Base-by-base conservation (phyloP, 2,113 vertebrate genomes). In the Dasyprocta punctata region DNA sequence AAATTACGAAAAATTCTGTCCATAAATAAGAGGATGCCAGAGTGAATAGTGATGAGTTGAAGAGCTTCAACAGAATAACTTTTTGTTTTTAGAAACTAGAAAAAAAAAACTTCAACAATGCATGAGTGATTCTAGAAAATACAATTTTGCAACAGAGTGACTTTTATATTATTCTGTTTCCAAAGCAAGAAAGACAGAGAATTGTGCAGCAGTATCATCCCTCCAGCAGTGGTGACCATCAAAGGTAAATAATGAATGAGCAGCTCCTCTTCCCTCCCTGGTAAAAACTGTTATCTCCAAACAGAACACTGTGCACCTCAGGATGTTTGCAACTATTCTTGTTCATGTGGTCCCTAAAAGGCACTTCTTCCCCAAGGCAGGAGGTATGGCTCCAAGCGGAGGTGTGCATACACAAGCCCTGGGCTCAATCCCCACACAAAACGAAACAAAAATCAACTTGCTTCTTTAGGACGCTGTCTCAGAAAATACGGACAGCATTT, bases 131-230 rank as follows among this genome's bases (percentile, higher is more conserved):
- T 93, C 97, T 84, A 65, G 63, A 54, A 90, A 80, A 30, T 11
- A 19, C 38, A 67, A 47, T 80, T 96, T 86, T 41, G 63, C 47
- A 92, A 38, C 47, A 87, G 49, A 96, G 71, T 98, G 82, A 98
- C 93, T 95, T 92, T 91, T 93, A 58, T 94, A 90, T 6, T 30
- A 65, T 97, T 96, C 10, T 97, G 81, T 98, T 96, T 97, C 83
- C 95, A 97, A 97, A 99, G 99, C 99, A 98, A 96, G 98, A 97
- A 94, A 98, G 97, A 86, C 99, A 99, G 97, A 99, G 98, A 98
- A 98, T 95, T 94, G 97, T 97, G 3, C 99, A 98, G 75, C 98
- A 87, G 97, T 97, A 98, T 20, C 99, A 98, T 16, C 96, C 98
- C 89, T 97, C 98, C 83, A 98, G 98, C 82, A 97, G 75, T 49